Base-by-base conservation (phyloP, 2,113 vertebrate genomes). In the Tragulus kanchil region DNA sequence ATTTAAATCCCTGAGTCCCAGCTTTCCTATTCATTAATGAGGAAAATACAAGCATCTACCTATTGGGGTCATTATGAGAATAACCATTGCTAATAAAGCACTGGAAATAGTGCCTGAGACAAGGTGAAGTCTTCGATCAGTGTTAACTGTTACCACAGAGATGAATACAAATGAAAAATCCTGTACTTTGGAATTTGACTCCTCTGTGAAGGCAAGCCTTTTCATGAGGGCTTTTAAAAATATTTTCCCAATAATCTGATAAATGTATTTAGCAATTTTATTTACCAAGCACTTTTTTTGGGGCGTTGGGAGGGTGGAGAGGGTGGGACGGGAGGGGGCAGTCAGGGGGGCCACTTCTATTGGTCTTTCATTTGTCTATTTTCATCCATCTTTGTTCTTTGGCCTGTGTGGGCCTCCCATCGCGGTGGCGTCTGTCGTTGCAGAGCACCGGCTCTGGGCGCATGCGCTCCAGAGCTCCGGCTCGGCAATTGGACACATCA, bases 81-180 rank as follows among this genome's bases (percentile, higher is more conserved):
- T 52, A 58, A 85, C 48, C 58, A 12, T 83, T 93, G 36, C 13
- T 81, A 92, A 89, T 16, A 75, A 92, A 95, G 86, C 52, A 50
- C 16, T 85, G 75, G 28, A 45, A 73, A 17, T 25, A 81, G 65
- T 28, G 13, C 6, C 82, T 69, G 42, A 16, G 1, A 71, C 5
- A 15, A 4, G 26, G 4, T 87, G 1, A 73, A 71, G 7, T 69
- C 15, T 13, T 92, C 50, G 42, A 5, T 82, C 73, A 75, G 45
- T 50, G 17, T 48, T 73, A 73, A 54, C 4, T 26, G 56, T 21
- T 45, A 45, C n/a, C 54, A 11, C 25, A 7, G 54, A 31, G 45
- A 61, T 69, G 9, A 81, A 26, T 2, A 86, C 28, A 11, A 42
- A 15, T 58, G 16, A 50, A 58, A 45, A 73, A 28, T 19, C 17